Conservation (phyloP, 2,113 vertebrate species). For the Cebus imitator region DNA sequence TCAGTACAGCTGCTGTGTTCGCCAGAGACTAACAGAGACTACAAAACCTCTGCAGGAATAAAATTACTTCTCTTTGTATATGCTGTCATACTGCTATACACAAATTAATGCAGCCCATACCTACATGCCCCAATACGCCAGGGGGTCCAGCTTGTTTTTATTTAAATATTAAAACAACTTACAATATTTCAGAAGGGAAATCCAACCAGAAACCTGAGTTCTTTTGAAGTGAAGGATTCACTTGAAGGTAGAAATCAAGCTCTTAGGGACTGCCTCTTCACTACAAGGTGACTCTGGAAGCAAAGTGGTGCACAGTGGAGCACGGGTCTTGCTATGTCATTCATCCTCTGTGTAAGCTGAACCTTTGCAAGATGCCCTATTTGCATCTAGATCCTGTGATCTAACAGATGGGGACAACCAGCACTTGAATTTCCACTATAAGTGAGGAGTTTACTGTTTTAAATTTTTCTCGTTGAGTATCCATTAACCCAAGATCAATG, state of each 20-base stretch:
- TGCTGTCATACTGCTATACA: not conserved
- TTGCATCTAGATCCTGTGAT: slow-evolving; percentile 57
- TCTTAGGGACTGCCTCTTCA: not conserved
- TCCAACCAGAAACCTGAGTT: not conserved
- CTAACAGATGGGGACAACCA: not conserved
- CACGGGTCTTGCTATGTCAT: not conserved
- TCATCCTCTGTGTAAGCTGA: slow-evolving; percentile 52
- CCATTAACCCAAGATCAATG: not conserved
- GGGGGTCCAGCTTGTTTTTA: not conserved
- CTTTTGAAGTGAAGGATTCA: not conserved
- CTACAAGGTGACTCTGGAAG: not conserved
- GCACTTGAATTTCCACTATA: slow-evolving; percentile 51
- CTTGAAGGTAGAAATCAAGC: not conserved
- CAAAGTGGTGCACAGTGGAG: too few relatives aligned
- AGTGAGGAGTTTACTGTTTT: not conserved
- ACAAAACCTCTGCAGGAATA: slow-evolving; percentile 47
- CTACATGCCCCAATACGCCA: too few relatives aligned
- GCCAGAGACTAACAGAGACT: slow-evolving; percentile 56
- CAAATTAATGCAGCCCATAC: not conserved
- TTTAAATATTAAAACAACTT: not conserved
- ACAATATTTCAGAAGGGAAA: not conserved
- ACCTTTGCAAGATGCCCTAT: not conserved
- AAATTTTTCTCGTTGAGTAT: slow-evolving; percentile 29
- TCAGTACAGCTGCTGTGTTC: slow-evolving; percentile 88
- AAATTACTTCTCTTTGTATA: not conserved